These are phyloP conservation scores for Spatulosminthurus flaviceps DNA, from an alignment of 2,888 invertebrate genomes.

Conservation along the genomic window DNA sequence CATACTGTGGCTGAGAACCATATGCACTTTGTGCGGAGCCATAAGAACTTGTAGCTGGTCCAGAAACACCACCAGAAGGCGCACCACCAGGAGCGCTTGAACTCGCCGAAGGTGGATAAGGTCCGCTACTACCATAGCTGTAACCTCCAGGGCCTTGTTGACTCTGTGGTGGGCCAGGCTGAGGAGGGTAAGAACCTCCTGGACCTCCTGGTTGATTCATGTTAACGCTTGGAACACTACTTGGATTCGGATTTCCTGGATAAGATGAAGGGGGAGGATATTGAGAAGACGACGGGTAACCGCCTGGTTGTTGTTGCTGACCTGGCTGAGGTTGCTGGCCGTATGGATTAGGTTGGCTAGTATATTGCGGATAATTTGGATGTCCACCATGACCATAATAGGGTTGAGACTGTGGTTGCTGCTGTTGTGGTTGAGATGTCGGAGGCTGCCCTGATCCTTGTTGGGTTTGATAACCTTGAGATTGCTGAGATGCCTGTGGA, in stretches of 20 bases:
- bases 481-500: constrained; percentile 41
- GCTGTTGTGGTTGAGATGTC: constrained; percentile 63
- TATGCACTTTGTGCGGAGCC: constrained; percentile 48
- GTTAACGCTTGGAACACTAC: constrained; percentile 34
- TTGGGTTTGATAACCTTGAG: constrained; percentile 68
- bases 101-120: constrained; percentile 70
- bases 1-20: constrained; percentile 32
- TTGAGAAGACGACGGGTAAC: constrained; percentile 59
- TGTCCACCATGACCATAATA: constrained; percentile 57
- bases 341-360: constrained; percentile 58
- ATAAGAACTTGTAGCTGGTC: constrained; percentile 50
- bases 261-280: constrained; percentile 59
- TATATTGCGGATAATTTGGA: constrained; percentile 60
- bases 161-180: constrained; percentile 74
- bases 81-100: constrained; percentile 59
- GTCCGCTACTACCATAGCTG: constrained; percentile 66
- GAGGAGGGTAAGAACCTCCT: constrained; percentile 64
- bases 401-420: constrained; percentile 65
- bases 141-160: constrained; percentile 68
- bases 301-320: constrained; percentile 55
- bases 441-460: constrained; percentile 69
- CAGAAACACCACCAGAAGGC: constrained; percentile 58
- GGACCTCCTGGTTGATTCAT: constrained; percentile 56
- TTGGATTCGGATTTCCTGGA: constrained; percentile 51
- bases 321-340: constrained; percentile 60